Evolutionary conservation across 2,113 vertebrate species (phyloP).

Genomic region (Ifrita kowaldi): DNA sequence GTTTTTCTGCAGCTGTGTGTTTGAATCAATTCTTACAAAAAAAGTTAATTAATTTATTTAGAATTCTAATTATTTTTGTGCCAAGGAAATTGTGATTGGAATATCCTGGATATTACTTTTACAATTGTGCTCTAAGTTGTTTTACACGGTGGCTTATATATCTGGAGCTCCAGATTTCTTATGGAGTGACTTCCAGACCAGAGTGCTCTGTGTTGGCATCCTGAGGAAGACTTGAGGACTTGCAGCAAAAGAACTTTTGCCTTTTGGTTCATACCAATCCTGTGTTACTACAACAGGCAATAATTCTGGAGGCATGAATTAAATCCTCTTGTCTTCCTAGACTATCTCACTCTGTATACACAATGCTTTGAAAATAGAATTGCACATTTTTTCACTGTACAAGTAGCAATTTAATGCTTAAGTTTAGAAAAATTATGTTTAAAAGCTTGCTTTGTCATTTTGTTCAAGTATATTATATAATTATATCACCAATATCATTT

Average conservation of each 20-base stretch:
- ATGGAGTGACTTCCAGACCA: not conserved
- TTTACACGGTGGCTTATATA: accelerated
- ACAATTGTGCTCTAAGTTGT: not conserved
- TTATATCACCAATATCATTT: not conserved
- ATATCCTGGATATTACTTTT: not conserved
- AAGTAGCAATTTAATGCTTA: not conserved
- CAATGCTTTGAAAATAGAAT: not conserved
- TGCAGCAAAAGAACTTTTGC: not conserved
- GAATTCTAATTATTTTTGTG: not conserved
- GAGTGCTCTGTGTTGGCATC: not conserved
- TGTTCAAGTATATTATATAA: not conserved
- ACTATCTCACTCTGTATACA: not conserved
- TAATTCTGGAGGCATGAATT: not conserved
- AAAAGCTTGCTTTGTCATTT: not conserved
- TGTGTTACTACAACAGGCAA: not conserved
- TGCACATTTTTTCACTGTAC: not conserved
- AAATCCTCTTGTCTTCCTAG: not conserved
- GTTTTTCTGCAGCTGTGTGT: not conserved
- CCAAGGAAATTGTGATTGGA: not conserved
- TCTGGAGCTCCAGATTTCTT: not conserved
- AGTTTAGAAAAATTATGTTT: not conserved
- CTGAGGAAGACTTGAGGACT: not conserved
- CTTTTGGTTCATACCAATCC: not conserved
- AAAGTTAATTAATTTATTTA: not conserved
- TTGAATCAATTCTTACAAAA: not conserved